Base-by-base conservation (phyloP, 1,140 invertebrate species). In the honey bee (Apis mellifera) region DNA sequence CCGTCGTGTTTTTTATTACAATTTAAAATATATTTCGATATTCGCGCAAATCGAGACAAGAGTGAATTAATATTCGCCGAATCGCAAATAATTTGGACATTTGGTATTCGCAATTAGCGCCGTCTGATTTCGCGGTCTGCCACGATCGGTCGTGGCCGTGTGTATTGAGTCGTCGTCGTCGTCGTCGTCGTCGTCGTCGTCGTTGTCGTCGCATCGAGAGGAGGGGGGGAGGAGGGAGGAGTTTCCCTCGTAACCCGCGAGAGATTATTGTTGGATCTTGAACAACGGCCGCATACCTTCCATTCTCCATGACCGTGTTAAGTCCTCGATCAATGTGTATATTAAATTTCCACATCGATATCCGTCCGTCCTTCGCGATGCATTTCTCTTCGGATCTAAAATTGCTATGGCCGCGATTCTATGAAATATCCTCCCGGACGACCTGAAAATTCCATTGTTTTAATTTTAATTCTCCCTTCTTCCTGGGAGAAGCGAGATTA, bases 41-140 rank as follows among this genome's bases (percentile, higher is more conserved):
- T 55, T 5, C 54, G 54, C 7, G 54, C 1, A 15, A 68, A 32
- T 70, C 7, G 42, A 32, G 2, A 55, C 64, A 19, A 64, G 17
- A 64, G 50, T 62, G 32, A 70, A 54, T 72, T 75, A 75, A 75
- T 69, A 55, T 52, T 69, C 52, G 9, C 1, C 57, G 26, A 54
- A 48, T 64, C 19, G 32, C 12, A 12, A 65, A 50, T 69, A 82
- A 69, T 66, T 60, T 42, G 55, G 54, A 59, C 54, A 32, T 19
- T 42, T 7, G 83, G 83, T 21, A 85, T 86, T 77, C 55, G 73
- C 78, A 86, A 86, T 86, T 86, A 86, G 84, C 52, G 57, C 32
- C 66, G 52, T 21, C 85, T 85, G 62, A 85, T 82, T 73, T 82
- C 78, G 73, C 68, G 72, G 75, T 70, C 21, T 64, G 52, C 84